Evolutionary conservation across 2,888 invertebrate species (phyloP).

Genomic region (Unio pictorum): DNA sequence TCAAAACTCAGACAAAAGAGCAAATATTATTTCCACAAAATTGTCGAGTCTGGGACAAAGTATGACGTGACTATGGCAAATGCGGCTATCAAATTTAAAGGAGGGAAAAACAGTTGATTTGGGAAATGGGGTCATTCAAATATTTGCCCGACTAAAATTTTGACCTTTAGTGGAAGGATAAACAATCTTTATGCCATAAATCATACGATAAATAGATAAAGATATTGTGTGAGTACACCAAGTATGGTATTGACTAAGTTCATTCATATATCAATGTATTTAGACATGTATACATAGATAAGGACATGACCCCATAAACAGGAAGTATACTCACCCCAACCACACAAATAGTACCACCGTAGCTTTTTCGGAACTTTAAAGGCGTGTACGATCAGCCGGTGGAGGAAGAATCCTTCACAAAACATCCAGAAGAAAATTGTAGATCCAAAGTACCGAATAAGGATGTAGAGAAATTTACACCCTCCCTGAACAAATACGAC

Average conservation of each 20-base stretch:
- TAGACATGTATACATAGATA: constrained; percentile 6
- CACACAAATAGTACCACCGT: constrained; percentile 54
- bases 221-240: no score
- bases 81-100: no score
- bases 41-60: no score
- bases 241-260: constrained; percentile 5
- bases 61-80: no score
- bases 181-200: no score
- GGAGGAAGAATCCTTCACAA: constrained; percentile 66
- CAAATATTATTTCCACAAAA: no score
- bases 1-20: no score
- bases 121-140: no score
- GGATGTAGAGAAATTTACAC: constrained; percentile 59
- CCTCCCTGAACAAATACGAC: constrained; percentile 41
- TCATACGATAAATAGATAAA: no score
- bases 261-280: constrained; percentile 9
- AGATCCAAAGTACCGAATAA: constrained; percentile 56
- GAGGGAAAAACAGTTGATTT: no score
- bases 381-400: constrained; percentile 65
- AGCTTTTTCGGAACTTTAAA: constrained; percentile 63
- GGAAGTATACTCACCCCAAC: constrained; percentile 60
- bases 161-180: no score
- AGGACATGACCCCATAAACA: not conserved
- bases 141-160: no score
- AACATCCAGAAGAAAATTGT: constrained; percentile 68